phyloP scores from a whole-genome alignment of 1,140 invertebrate genomes.

The Caenorhabditis latens region DNA sequence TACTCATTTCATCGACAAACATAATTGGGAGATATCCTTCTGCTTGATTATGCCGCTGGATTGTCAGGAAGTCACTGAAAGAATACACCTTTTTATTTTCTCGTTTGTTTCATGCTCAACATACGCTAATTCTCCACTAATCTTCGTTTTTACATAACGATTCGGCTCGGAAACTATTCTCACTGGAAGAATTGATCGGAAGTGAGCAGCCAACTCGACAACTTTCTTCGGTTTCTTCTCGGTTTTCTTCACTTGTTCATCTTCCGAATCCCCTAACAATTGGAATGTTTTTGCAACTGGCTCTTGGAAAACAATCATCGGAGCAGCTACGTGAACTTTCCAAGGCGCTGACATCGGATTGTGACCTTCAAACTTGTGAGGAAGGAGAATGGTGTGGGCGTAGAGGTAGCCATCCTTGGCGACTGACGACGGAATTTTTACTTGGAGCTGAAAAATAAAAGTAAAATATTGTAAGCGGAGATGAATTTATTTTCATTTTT shows the following conservation, averaged over 20 bases:
- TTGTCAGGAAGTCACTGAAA: conserved; percentile 35
- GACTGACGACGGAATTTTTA: conserved; percentile 51
- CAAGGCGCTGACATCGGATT: conserved; percentile 65
- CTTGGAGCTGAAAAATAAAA: conserved; percentile 44
- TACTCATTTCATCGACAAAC: conserved; percentile 69
- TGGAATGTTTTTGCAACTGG: conserved; percentile 70
- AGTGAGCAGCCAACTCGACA: conserved; percentile 8
- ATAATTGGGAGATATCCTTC: conserved; percentile 68
- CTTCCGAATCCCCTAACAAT: conserved; percentile 60
- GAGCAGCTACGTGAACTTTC: conserved; percentile 57
- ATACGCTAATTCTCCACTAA: conserved; percentile 30
- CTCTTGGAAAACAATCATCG: conserved; percentile 64
- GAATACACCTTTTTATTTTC: not conserved
- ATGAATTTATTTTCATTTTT: not conserved
- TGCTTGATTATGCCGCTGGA: not conserved
- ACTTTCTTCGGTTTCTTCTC: conserved; percentile 29
- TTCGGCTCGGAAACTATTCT: conserved; percentile 58
- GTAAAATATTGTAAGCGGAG: not conserved
- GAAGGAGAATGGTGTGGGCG: conserved; percentile 61
- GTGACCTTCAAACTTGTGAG: conserved; percentile 22
- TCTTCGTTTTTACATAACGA: conserved; percentile 15
- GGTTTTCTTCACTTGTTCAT: not conserved
- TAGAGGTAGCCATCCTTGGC: conserved; percentile 61
- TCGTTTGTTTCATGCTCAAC: not conserved
- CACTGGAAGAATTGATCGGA: conserved; percentile 59